Conservation (phyloP, 2,113 vertebrate species). For the Elachura formosa region DNA sequence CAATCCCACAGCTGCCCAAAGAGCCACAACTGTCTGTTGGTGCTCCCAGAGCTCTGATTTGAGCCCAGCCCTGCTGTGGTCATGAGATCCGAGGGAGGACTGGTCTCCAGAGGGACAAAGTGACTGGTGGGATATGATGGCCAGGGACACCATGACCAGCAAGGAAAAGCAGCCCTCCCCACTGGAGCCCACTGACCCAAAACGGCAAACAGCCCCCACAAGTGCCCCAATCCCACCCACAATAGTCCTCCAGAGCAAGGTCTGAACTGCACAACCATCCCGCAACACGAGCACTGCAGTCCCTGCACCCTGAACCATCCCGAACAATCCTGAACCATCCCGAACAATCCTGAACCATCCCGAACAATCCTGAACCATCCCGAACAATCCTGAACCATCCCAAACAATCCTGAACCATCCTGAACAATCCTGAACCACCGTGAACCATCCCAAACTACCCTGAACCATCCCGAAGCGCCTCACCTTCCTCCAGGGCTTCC, state of each 20-base stretch:
- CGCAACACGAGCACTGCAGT: accelerated
- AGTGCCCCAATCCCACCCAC: background rate
- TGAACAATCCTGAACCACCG: too few species aligned
- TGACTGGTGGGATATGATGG: accelerated
- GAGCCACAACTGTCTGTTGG: accelerated
- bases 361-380: too few species aligned
- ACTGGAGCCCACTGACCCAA: background rate
- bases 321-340: too few species aligned
- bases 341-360: too few species aligned
- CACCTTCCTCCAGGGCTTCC: conserved; percentile 83
- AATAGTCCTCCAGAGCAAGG: background rate
- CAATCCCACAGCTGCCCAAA: accelerated
- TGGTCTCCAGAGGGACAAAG: background rate
- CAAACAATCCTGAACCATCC: too few species aligned
- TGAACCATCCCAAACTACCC: accelerated
- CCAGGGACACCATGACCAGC: background rate
- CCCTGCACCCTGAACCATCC: too few species aligned
- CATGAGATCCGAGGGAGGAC: accelerated
- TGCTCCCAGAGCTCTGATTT: background rate
- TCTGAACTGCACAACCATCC: accelerated
- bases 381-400: too few species aligned
- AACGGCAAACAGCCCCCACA: accelerated
- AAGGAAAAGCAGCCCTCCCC: background rate
- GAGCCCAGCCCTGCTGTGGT: background rate
- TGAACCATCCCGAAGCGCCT: accelerated